A percentile compares a stretch with the other conserved stretches of the same genome.
Evolutionary conservation across 30 jellyfish, hydroid and myxozoan genomes (phyloP).

Genomic region (Hydra vulgaris): DNA sequence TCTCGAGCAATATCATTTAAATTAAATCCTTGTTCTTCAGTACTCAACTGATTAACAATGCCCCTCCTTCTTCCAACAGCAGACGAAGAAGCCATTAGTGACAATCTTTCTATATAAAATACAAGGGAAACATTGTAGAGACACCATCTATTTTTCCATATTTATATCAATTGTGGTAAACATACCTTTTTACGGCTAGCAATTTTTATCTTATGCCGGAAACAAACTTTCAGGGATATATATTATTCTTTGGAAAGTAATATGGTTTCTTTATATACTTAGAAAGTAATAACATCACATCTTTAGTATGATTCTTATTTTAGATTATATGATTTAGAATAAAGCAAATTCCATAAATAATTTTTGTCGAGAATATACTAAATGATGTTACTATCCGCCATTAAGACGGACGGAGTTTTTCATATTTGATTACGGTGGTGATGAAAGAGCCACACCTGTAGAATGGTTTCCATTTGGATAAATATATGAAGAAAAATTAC

Average conservation of each 20-base stretch:
- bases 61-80: slow-evolving; percentile 94
- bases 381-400: slow-evolving; percentile 14
- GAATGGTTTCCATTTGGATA: slow-evolving; percentile 23
- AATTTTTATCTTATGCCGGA: not conserved
- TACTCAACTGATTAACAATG: slow-evolving; percentile 49
- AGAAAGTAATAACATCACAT: not conserved
- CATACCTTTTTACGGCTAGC: not conserved
- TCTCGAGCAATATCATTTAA: slow-evolving; percentile 71
- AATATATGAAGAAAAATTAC: no score
- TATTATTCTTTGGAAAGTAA: not conserved
- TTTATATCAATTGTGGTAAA: not conserved
- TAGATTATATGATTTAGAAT: not conserved
- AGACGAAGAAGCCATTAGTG: slow-evolving; percentile 34
- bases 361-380: not conserved
- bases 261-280: not conserved
- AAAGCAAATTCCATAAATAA: not conserved
- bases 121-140: not conserved
- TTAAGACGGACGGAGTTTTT: not conserved
- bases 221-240: not conserved
- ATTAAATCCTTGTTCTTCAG: slow-evolving; percentile 86
- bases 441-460: slow-evolving; percentile 34
- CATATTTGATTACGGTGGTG: not conserved
- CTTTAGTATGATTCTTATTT: not conserved
- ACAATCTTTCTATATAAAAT: not conserved
- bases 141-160: no score